Evolutionary conservation across 2,888 invertebrate species (phyloP).

Genomic region (Agonum fuliginosum): DNA sequence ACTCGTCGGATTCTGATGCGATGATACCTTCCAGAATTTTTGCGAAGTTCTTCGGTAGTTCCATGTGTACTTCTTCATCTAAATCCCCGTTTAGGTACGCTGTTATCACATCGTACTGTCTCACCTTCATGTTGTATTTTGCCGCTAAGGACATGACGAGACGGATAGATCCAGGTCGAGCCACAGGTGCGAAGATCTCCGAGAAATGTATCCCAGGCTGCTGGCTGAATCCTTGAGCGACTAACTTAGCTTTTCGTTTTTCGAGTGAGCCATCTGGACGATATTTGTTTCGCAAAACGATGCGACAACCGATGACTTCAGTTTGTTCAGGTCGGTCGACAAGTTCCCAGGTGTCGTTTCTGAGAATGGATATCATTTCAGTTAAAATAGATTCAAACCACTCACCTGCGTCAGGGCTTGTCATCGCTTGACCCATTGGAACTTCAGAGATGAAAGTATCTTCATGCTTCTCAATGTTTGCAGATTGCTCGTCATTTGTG

Average conservation of each 20-base stretch:
- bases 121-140: slow-evolving; percentile 60
- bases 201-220: slow-evolving; percentile 57
- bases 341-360: slow-evolving; percentile 64
- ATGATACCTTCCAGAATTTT: slow-evolving; percentile 45
- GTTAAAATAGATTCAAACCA: slow-evolving; percentile 62
- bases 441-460: background rate
- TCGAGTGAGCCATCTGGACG: slow-evolving; percentile 57
- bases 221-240: slow-evolving; percentile 61
- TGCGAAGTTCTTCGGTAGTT: slow-evolving; percentile 44
- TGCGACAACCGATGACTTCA: slow-evolving; percentile 57
- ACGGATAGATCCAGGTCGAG: slow-evolving; percentile 61
- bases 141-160: slow-evolving; percentile 62
- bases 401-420: slow-evolving; percentile 55
- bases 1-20: background rate
- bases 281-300: slow-evolving; percentile 59
- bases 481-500: no score
- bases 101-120: slow-evolving; percentile 62
- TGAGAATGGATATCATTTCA: slow-evolving; percentile 61
- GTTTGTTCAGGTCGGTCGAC: slow-evolving; percentile 59
- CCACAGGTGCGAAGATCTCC: slow-evolving; percentile 61
- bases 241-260: slow-evolving; percentile 59
- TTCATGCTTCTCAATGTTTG: background rate
- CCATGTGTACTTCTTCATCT: slow-evolving; percentile 28
- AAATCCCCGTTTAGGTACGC: slow-evolving; percentile 35
- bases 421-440: background rate